These are phyloP conservation scores for Mya arenaria DNA, from an alignment of 1,140 invertebrate species.

Conservation along the genomic window DNA sequence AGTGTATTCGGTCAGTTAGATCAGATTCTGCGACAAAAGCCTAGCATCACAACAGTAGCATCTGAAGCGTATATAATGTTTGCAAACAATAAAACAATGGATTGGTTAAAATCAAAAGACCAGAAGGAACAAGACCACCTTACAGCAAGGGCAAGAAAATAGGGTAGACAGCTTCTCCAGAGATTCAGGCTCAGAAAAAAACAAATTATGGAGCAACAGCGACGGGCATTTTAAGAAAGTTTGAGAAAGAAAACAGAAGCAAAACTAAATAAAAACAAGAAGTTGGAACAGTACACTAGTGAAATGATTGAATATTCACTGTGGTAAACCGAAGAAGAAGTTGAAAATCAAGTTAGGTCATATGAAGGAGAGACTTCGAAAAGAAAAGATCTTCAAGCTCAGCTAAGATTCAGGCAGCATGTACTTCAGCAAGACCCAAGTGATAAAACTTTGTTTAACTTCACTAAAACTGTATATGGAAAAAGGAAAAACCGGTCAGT, in stretches of 20 bases:
- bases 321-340: conserved; percentile 18
- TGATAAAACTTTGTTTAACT: no score
- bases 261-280: neutral
- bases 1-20: conserved; percentile 1
- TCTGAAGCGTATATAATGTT: neutral
- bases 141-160: neutral
- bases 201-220: conserved; percentile 12
- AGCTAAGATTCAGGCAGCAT: conserved; percentile 14
- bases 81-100: neutral
- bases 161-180: neutral
- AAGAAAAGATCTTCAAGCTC: conserved; percentile 2
- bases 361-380: neutral
- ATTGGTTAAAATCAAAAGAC: neutral
- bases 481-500: neutral
- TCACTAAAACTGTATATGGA: no score
- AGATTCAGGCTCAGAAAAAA: conserved; percentile 9
- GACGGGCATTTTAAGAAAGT: conserved; percentile 6
- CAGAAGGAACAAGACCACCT: neutral
- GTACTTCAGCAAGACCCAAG: conserved; percentile 3
- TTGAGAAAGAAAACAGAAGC: conserved; percentile 10
- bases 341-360: no score
- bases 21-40: neutral
- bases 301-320: conserved; percentile 4
- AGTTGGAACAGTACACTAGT: conserved; percentile 14
- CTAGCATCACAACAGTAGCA: neutral